Base-by-base conservation (phyloP, 2,888 invertebrate genomes). In the Troilus luridus region DNA sequence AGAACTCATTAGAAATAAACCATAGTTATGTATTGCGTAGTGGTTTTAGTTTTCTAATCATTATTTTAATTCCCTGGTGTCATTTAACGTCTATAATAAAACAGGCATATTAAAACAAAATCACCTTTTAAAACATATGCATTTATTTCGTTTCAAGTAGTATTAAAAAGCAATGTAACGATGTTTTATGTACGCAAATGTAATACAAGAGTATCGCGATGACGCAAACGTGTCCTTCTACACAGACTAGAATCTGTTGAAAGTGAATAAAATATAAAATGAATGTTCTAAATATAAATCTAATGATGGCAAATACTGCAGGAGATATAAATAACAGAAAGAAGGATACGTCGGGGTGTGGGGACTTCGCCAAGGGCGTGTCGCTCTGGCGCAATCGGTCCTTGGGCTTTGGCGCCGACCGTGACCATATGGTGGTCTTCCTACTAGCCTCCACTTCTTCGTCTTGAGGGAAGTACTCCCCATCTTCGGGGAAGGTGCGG, bases 331-430 rank as follows among this genome's bases (percentile, higher is more conserved):
- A 85, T 85, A 85, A 85, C 21, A n/a, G 41, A 41, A 7, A 0
- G 7, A 7, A 41, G 0, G 72, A 58, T 85, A 85, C 10, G 19
- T 56, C 85, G 85, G 85, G 85, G 85, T 56, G 62, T 64, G 54
- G 60, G 67, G 27, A 41, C 41, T 60, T 27, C 14, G 89, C 14
- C 41, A 60, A 89, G 62, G 89, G 89, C 85, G 56, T 56, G 85
- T n/a, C 85, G 58, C 10, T 54, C 54, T 89, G 85, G 67, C 54
- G 89, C 89, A 89, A 89, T 24, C 67, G 89, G 67, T 60, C 89
- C 89, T 89, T 89, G 89, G 89, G 41, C 64, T 24, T 89, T 89
- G 89, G 89, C 89, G 89, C 89, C 89, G 64, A 62, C 64, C 89
- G 62, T 89, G 62, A 89, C 89, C 89, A 89, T 89, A 89, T 89